Evolutionary conservation across 1,140 invertebrate genomes (phyloP), one percentile per base, ranked within the genome.

Genomic region (Sminthurides bifidus): DNA sequence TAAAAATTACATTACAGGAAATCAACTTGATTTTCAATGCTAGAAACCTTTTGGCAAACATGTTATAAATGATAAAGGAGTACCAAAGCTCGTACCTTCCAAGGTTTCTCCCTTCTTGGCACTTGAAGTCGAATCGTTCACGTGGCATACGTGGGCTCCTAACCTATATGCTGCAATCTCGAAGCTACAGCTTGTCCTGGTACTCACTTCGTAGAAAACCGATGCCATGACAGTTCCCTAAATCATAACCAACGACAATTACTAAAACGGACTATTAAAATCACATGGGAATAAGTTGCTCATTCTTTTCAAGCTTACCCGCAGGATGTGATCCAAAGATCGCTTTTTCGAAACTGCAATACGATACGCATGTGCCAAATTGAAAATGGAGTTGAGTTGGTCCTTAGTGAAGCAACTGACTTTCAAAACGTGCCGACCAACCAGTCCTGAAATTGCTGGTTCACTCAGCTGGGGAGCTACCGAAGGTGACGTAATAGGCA

Each of bases 201-300:
- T 98, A 66, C 90, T 95, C 0, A 85, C 88, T 78, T 98, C 95
- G 73, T 93, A 98, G 70, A 99, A 98, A 67, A 98, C 83, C 0
- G 86, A 91, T 15, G 89, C 87, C 84, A 98, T 85, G 1, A 95
- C 77, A 76, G 94, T 94, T 38, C 92, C 93, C 76, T 85, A 55
- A 10, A 64, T 68, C 61, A 56, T 31, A n/a, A 29, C 2, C 35
- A 43, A 51, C 12, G 10, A 23, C 3, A 56, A 8, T 52, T 29
- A 35, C 15, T 14, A 35, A 35, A 35, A 23, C 8, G 21, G 10
- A 45, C 5, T 5, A 3, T 12, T 24, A 35, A 8, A n/a, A 43
- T 6, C n/a, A 43, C 41, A 19, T 6, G 21, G 15, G 24, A 10
- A 14, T 43, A 43, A 37, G 33, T 49, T 31, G 12, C 29, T 2